Evolutionary conservation across 2,113 vertebrate genomes (phyloP).

Genomic region (Siniperca chuatsi): DNA sequence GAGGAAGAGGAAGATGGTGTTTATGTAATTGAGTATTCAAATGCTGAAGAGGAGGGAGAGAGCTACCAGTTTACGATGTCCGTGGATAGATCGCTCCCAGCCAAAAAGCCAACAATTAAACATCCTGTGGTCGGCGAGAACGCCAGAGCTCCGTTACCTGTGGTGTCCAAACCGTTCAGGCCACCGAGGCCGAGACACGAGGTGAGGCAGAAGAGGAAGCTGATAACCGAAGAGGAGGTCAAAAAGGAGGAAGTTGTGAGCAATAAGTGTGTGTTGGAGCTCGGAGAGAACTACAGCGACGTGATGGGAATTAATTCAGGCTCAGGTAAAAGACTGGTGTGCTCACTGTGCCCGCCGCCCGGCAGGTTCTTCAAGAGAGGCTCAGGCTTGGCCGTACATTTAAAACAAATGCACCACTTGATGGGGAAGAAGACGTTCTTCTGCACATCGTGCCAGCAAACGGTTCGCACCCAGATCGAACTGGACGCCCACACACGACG

Average conservation of each 20-base stretch:
- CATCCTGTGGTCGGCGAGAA: background rate
- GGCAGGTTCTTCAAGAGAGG: slow-evolving; percentile 35
- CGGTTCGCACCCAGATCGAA: slow-evolving; percentile 31
- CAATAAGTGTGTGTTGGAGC: slow-evolving; percentile 36
- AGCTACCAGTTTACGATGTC: slow-evolving; percentile 63
- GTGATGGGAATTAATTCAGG: background rate
- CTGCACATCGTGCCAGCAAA: slow-evolving; percentile 48
- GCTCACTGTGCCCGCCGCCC: slow-evolving; percentile 56
- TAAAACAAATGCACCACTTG: slow-evolving; percentile 43
- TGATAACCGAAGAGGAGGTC: background rate
- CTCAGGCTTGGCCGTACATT: slow-evolving; percentile 41
- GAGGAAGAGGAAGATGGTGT: slow-evolving; percentile 52
- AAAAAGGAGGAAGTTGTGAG: background rate
- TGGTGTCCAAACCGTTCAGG: background rate
- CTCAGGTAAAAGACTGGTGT: slow-evolving; percentile 26
- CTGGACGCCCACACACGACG: slow-evolving; percentile 53
- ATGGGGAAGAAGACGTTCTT: slow-evolving; percentile 48
- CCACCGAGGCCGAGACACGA: background rate
- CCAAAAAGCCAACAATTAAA: background rate
- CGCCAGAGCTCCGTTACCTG: background rate
- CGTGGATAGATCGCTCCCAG: slow-evolving; percentile 22
- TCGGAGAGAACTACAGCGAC: slow-evolving; percentile 24
- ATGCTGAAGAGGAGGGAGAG: slow-evolving; percentile 63
- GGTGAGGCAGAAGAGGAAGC: slow-evolving; percentile 20
- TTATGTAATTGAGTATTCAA: slow-evolving; percentile 64